Evolutionary conservation across 2,888 invertebrate genomes (phyloP).

Genomic region (Sceliomorpha sp.): DNA sequence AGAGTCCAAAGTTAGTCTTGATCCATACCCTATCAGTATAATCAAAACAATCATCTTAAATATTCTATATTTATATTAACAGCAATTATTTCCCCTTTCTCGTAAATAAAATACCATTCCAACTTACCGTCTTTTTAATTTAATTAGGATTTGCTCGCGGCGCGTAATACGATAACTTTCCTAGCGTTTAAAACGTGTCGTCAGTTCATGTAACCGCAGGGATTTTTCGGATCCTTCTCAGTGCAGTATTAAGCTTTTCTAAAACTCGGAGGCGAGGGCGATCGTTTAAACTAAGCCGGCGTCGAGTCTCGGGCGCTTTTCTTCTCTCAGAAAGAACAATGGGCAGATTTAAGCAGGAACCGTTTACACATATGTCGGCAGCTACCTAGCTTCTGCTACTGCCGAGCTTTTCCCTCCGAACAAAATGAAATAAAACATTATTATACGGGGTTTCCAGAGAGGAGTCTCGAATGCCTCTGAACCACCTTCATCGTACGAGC

Average conservation of each 20-base stretch:
- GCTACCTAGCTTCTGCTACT: constrained; percentile 45
- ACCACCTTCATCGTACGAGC: constrained; percentile 19
- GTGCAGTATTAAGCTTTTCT: constrained; percentile 52
- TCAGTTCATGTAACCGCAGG: constrained; percentile 40
- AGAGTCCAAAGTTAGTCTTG: too few relatives aligned
- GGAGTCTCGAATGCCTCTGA: constrained; percentile 54
- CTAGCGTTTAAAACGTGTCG: constrained; percentile 34
- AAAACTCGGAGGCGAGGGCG: constrained; percentile 43
- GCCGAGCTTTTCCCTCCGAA: constrained; percentile 53
- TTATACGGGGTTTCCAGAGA: constrained; percentile 53
- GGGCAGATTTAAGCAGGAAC: constrained; percentile 53
- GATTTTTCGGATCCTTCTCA: constrained; percentile 53
- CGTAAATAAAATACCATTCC: too few relatives aligned
- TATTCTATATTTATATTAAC: too few relatives aligned
- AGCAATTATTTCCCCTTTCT: too few relatives aligned
- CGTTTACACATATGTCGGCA: constrained; percentile 48
- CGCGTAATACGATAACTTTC: constrained; percentile 24
- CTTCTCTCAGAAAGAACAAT: constrained; percentile 57
- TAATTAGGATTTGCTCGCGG: constrained; percentile 33
- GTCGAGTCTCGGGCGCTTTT: constrained; percentile 54
- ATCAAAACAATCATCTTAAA: too few relatives aligned
- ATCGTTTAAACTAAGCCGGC: constrained; percentile 64
- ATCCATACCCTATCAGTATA: too few relatives aligned
- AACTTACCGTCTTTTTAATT: too few relatives aligned
- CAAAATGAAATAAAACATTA: constrained; percentile 61